Base-by-base conservation (phyloP, 35 echinoderm and acorn worm genomes). In the Nesometra sesokonis region DNA sequence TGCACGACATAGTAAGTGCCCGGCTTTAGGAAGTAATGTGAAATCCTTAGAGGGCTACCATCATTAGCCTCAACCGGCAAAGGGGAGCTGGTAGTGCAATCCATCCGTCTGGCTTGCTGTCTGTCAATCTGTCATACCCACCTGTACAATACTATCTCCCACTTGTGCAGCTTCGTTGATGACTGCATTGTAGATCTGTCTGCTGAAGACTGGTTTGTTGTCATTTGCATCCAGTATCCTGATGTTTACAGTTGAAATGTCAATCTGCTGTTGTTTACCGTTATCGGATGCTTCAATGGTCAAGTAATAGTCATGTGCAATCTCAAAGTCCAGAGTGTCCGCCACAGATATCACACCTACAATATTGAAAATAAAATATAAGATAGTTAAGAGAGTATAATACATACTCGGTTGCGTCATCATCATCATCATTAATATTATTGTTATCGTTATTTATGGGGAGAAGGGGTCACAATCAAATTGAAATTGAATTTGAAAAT, bases 171-270 rank as follows among this genome's bases (percentile, higher is more conserved):
- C 92, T 32, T 98, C 95, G 43, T 82, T 91, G 57, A 98, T 85
- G 34, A 86, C 90, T 17, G 34, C 90, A 67, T 77, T 78, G 82
- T 98, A 98, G 43, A 94, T 93, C 37, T 94, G 87, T 79, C 90
- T 79, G 30, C 90, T 94, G 52, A 99, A 99, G 30, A 82, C 31
- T 0, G 95, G 95, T 11, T 84, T 38, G 88, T 98, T 98, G 81
- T 98, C 95, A 23, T 98, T 98, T 47, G 90, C 84, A 40, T 98
- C 95, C 13, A 57, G 86, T 30, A 95, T 86, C 5, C 77, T 84
- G 77, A 98, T 90, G 78, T 91, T 98, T 30, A 98, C 89, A 40
- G 90, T 98, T 29, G 95, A 91, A 0, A 85, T 90, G 85, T 98
- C 95, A 15, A 88, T 91, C 17, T 94, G 92, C 17, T 92, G 95